These are phyloP conservation scores for Acrocephalus kingi DNA, from an alignment of 2,113 vertebrate species.

Conservation along the genomic window DNA sequence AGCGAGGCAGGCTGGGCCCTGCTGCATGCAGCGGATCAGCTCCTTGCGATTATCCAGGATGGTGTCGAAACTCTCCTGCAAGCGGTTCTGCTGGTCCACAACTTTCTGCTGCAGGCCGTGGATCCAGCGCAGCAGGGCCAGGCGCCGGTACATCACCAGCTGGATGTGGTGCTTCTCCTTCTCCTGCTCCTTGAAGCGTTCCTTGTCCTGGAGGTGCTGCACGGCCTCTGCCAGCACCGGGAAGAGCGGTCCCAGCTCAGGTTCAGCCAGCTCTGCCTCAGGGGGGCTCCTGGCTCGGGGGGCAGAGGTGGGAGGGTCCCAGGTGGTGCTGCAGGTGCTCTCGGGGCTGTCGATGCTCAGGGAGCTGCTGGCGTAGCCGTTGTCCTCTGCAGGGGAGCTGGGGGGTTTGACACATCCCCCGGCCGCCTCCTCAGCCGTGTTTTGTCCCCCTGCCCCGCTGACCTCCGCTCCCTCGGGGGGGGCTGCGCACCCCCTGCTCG, in stretches of 20 bases:
- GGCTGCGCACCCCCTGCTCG: constrained; percentile 74
- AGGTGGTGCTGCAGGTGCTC: constrained; percentile 52
- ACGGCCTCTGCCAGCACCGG: constrained; percentile 83
- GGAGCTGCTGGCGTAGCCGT: constrained; percentile 84
- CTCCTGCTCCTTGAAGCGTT: constrained; percentile 92
- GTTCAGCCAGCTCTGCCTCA: not conserved
- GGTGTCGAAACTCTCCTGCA: constrained; percentile 94
- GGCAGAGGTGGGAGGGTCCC: constrained; percentile 7
- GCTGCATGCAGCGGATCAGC: constrained; percentile 86
- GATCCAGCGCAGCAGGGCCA: constrained; percentile 95
- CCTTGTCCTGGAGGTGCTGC: constrained; percentile 88
- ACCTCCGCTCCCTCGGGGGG: constrained; percentile 88
- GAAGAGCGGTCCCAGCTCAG: constrained; percentile 47
- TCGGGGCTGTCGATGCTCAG: constrained; percentile 80
- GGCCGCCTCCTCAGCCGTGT: not conserved
- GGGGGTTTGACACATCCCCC: not conserved
- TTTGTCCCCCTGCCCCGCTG: constrained; percentile 16
- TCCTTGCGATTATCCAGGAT: constrained; percentile 95
- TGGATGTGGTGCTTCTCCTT: constrained; percentile 95
- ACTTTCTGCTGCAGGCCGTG: constrained; percentile 87
- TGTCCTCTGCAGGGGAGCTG: constrained; percentile 84
- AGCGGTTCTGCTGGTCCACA: constrained; percentile 90
- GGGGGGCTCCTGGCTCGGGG: not conserved
- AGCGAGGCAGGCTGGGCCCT: constrained; percentile 11
- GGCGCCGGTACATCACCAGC: constrained; percentile 94